Evolutionary conservation across 2,888 invertebrate genomes (phyloP).

Genomic region (Hyles lineata): DNA sequence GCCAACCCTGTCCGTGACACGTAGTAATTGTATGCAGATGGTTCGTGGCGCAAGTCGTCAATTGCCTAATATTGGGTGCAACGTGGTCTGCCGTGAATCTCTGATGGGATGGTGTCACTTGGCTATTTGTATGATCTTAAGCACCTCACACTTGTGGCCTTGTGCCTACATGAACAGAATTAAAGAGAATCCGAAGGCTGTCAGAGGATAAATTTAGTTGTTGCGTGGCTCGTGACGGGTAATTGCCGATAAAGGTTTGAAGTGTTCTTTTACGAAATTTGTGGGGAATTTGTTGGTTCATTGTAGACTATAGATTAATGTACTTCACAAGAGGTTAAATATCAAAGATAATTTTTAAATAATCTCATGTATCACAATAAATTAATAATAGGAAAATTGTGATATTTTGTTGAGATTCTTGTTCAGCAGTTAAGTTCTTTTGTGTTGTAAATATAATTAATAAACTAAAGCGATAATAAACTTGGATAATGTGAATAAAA

Average conservation of each 20-base stretch:
- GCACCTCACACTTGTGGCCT: constrained; percentile 48
- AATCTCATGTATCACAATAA: too few species aligned
- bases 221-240: neutral
- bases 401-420: too few species aligned
- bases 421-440: too few species aligned
- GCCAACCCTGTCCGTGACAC: constrained; percentile 26
- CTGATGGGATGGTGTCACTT: constrained; percentile 51
- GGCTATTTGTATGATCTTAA: constrained; percentile 57
- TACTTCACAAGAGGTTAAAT: too few species aligned
- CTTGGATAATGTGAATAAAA: too few species aligned
- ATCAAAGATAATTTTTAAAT: too few species aligned
- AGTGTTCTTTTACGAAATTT: too few species aligned
- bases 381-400: too few species aligned
- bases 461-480: too few species aligned
- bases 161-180: constrained; percentile 53
- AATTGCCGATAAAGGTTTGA: neutral
- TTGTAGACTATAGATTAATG: too few species aligned
- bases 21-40: constrained; percentile 29
- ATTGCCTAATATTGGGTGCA: constrained; percentile 38
- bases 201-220: neutral
- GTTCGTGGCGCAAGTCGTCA: constrained; percentile 26
- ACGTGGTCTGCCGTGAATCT: constrained; percentile 62
- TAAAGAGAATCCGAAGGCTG: constrained; percentile 8
- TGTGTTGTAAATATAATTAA: too few species aligned
- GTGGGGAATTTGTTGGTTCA: too few species aligned